phyloP scores from a whole-genome alignment of 2,888 invertebrate species.

The Ommatoiulus sabulosus region DNA sequence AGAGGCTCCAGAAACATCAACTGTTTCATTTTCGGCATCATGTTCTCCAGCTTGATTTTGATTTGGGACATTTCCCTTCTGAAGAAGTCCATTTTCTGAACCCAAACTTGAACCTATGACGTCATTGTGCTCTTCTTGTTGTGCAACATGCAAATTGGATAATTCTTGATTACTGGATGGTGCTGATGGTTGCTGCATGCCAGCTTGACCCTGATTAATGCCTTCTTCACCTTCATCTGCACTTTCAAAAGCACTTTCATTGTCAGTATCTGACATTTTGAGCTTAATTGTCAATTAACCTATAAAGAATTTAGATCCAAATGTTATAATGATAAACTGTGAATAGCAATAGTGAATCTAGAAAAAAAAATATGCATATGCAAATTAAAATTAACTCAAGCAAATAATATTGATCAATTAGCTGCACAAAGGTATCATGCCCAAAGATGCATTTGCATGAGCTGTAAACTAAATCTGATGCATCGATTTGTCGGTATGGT shows the following conservation, averaged over 20 bases:
- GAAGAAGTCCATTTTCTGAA: background rate
- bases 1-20: background rate
- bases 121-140: background rate
- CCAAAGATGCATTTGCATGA: no score
- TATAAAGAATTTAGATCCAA: no score
- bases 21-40: background rate
- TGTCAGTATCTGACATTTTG: conserved; percentile 58
- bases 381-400: no score
- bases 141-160: background rate
- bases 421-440: no score
- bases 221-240: conserved; percentile 74
- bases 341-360: no score
- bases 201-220: background rate
- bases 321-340: no score
- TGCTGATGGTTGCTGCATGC: background rate
- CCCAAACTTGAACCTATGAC: background rate
- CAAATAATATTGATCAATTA: no score
- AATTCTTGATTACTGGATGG: background rate
- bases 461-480: no score
- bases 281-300: no score
- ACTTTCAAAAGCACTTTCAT: conserved; percentile 74
- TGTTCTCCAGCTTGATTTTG: background rate
- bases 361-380: no score
- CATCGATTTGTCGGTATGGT: no score
- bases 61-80: background rate